Base-by-base conservation (phyloP, 2,888 invertebrate species). In the Cylindroiulus punctatus region DNA sequence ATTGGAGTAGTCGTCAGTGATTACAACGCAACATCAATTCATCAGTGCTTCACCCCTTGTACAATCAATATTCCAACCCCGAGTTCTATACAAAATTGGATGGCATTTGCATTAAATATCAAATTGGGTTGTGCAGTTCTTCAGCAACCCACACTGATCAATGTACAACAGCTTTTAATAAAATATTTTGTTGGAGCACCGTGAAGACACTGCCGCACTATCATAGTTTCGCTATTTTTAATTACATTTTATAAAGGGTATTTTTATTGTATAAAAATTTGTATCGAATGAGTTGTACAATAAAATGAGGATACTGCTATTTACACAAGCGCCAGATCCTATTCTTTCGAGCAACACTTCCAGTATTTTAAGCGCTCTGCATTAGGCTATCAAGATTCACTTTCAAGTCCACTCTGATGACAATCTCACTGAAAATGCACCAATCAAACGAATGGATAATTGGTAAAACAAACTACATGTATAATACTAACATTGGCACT, bases 371-470 rank as follows among this genome's bases (percentile, higher is more conserved):
- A 83, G 0, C 26, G n/a, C 22, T 44, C 3, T 44, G 14, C 10
- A 36, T 22, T 42, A 40, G 40, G 83, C 83, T 42, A 44, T 42
- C 83, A 83, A 83, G 44, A 44, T 83, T 83, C 83, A 83, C 83
- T 83, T 83, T 83, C 83, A 83, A 40, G 83, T 83, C 83, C 83
- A 83, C 40, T 40, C 83, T 40, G 44, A 83, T 44, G 40, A 83
- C 83, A 83, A 83, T 44, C 44, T 83, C 83, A 40, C 83, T 83
- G 83, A 83, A 83, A 83, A 83, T 83, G 83, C 22, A 83, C 40
- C 83, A 83, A 83, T 36, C 44, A 83, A 83, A 83, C 36, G 40
- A 83, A 83, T 36, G n/a, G 83, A 44, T 83, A 44, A 83, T 83
- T 42, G 83, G 44, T 83, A 44, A n/a, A 10, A 22, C 5, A 83